A percentile compares a stretch with the other conserved stretches of the same genome.
Evolutionary conservation across 2,113 vertebrate species (phyloP).

Genomic region (Coryphaenoides rupestris): DNA sequence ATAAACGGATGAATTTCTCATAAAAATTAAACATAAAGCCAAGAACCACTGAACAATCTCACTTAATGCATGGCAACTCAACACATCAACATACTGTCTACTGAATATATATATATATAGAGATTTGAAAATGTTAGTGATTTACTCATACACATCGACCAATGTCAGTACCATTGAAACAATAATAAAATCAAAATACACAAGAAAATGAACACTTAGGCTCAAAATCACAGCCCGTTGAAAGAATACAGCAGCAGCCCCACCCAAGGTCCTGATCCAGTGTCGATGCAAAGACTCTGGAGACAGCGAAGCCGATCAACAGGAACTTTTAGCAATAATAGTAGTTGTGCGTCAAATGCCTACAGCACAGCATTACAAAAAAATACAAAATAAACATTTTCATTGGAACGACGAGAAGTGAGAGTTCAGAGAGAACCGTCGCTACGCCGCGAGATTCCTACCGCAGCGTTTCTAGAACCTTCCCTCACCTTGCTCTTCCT

Average conservation of each 20-base stretch:
- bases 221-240: conserved; percentile 16
- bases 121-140: background rate
- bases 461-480: conserved; percentile 21
- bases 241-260: conserved; percentile 35
- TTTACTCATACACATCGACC: background rate
- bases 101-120: conserved; percentile 4
- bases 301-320: conserved; percentile 25
- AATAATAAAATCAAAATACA: background rate
- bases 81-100: background rate
- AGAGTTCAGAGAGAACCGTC: too few species aligned
- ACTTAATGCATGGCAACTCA: too few species aligned
- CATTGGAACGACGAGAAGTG: too few species aligned
- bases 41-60: background rate
- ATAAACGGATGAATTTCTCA: background rate
- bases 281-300: conserved; percentile 6
- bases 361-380: conserved; percentile 6
- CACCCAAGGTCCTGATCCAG: conserved; percentile 38
- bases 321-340: too few species aligned
- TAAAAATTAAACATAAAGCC: background rate
- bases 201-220: conserved; percentile 10
- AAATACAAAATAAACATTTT: conserved; percentile 35
- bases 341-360: too few species aligned
- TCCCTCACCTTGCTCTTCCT: conserved; percentile 97
- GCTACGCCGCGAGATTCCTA: too few species aligned
- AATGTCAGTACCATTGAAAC: background rate